Evolutionary conservation across 2,888 invertebrate genomes (phyloP).

Genomic region (Scotopteryx bipunctaria): DNA sequence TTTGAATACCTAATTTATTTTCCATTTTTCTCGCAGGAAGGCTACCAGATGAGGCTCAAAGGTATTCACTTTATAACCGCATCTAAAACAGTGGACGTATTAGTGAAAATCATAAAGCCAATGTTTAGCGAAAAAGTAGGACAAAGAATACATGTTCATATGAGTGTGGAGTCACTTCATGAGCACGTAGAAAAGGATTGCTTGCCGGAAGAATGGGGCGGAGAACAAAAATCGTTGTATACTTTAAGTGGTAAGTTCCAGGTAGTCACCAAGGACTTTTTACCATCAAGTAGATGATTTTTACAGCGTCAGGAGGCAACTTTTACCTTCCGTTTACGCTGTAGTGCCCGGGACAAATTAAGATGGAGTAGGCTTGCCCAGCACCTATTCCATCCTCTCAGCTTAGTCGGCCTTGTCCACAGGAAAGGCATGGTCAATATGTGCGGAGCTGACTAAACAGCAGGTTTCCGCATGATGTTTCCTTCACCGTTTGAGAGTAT

Average conservation of each 20-base stretch:
- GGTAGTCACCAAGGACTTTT: neutral
- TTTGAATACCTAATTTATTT: neutral
- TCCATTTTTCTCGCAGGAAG: constrained; percentile 45
- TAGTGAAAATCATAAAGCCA: constrained; percentile 49
- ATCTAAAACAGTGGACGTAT: constrained; percentile 47
- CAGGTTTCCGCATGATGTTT: too few relatives aligned
- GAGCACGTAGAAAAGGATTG: constrained; percentile 46
- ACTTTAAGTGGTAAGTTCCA: constrained; percentile 33
- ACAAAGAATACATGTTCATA: constrained; percentile 44
- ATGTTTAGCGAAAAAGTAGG: constrained; percentile 49
- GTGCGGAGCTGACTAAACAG: too few relatives aligned
- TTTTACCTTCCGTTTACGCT: too few relatives aligned
- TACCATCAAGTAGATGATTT: too few relatives aligned
- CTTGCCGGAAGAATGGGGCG: constrained; percentile 56
- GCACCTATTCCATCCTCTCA: too few relatives aligned
- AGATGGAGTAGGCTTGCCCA: too few relatives aligned
- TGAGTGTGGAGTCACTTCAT: constrained; percentile 40
- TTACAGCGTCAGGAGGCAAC: too few relatives aligned
- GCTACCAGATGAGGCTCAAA: constrained; percentile 52
- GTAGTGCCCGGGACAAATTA: too few relatives aligned
- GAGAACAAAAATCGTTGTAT: constrained; percentile 42
- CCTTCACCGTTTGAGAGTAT: too few relatives aligned
- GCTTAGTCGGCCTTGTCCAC: too few relatives aligned
- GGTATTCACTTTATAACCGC: constrained; percentile 50
- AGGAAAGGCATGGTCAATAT: too few relatives aligned